phyloP scores from a whole-genome alignment of 1,140 invertebrate species.

The Tribolium madens region DNA sequence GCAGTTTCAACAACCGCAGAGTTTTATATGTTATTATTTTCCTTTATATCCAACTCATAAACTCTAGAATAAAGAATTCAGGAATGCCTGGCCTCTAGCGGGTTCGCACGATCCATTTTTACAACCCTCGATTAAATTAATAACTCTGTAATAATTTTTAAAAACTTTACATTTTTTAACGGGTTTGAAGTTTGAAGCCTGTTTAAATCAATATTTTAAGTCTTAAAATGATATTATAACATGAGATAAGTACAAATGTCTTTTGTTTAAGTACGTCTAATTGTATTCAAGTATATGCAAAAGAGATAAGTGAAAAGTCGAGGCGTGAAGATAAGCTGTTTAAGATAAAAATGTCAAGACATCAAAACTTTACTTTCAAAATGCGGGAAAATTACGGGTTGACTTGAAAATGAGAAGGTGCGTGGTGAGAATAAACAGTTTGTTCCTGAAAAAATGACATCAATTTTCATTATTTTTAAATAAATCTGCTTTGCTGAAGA shows the following conservation, averaged over 20 bases:
- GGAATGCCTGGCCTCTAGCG: neutral
- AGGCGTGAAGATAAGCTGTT: conserved; percentile 12
- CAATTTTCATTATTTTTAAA: conserved; percentile 12
- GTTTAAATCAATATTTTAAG: neutral
- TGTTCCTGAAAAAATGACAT: neutral
- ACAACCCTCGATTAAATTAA: conserved; percentile 7
- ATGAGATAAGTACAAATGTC: conserved; percentile 2
- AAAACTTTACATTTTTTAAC: neutral
- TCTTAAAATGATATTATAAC: conserved; percentile 8
- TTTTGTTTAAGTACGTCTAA: conserved; percentile 7
- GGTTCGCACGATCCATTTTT: neutral
- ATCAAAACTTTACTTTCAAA: conserved; percentile 12
- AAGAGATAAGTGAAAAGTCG: conserved; percentile 30
- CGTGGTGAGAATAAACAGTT: neutral
- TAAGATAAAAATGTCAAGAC: conserved; percentile 36
- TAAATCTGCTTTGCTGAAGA: too few species aligned
- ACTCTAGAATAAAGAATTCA: conserved; percentile 8
- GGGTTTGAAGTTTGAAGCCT: neutral
- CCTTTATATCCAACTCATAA: conserved; percentile 28
- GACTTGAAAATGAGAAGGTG: neutral
- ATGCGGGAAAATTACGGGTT: neutral
- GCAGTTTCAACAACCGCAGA: conserved; percentile 28
- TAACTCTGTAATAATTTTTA: neutral
- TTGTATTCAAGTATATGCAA: conserved; percentile 10
- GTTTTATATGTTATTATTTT: conserved; percentile 38